Base-by-base conservation (phyloP, 2,113 vertebrate genomes). In the Etheostoma spectabile region DNA sequence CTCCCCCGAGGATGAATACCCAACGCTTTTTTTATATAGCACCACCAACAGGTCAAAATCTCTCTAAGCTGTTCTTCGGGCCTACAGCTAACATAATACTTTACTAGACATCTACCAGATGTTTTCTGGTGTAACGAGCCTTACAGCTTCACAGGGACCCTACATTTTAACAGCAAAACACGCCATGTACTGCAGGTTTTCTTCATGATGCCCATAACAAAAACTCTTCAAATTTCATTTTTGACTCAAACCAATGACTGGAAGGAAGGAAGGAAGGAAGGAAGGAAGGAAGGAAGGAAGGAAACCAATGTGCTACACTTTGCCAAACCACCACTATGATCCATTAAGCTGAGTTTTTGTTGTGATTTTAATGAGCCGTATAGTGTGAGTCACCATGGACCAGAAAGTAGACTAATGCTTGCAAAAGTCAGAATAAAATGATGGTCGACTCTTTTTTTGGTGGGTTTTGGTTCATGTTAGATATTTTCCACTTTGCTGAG, bases 341-440 rank as follows among this genome's bases (percentile, higher is more conserved):
- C 45, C 33, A 42, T 27, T 48, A 21, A 52, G 14, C 16, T 5
- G 22, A 63, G 5, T 6, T 51, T 30, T 16, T 8, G 27, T 8
- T 18, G 33, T 55, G 45, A n/a, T 42, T 85, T 75, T 60, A 45
- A 63, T 56, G 53, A 77, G 71, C 16, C 12, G 42, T n/a, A n/a
- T n/a, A n/a, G n/a, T 0, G 14, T 86, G 87, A 91, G 42, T 89
- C 87, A 89, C 5, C 0, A 59, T 12, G 62, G 52, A 56, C 83
- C 84, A 86, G 33, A 83, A 61, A 61, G 45, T 27, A 45, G 27
- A 66, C 48, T 69, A 64, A 62, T 2, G 46, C 70, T 74, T 42
- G 22, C 19, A 1, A 13, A 42, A 33, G 33, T 64, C 46, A 6
- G 57, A 68, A 53, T 66, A 1, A 69, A 77, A 35, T 45, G 3